Conservation (phyloP, 2,888 invertebrate genomes). For the Terebella lapidaria region DNA sequence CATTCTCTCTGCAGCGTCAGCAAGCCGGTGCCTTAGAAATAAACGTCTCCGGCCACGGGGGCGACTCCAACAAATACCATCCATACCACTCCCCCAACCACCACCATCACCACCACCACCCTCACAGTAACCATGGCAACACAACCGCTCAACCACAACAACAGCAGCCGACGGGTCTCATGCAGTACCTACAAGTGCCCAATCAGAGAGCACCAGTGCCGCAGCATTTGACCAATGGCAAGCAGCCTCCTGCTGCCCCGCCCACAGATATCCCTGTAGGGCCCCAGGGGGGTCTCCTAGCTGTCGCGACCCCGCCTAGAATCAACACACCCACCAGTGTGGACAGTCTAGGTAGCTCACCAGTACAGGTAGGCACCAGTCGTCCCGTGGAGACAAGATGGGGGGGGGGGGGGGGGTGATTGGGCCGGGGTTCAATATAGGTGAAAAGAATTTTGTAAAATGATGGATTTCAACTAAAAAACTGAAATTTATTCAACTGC, state of each 20-base stretch:
- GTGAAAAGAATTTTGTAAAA: too few relatives aligned
- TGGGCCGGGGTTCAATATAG: too few relatives aligned
- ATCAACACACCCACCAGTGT: neutral
- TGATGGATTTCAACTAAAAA: too few relatives aligned
- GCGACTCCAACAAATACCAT: neutral
- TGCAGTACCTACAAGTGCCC: slow-evolving; percentile 7
- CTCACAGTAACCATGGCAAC: neutral
- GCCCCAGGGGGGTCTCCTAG: neutral
- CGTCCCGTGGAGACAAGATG: too few relatives aligned
- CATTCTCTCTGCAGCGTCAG: too few relatives aligned
- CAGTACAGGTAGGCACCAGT: neutral
- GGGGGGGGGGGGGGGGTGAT: too few relatives aligned
- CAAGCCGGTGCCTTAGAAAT: neutral
- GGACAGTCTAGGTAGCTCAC: neutral
- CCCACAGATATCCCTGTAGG: neutral
- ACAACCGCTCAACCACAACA: neutral
- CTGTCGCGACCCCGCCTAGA: too few relatives aligned
- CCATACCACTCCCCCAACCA: neutral
- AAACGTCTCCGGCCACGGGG: neutral
- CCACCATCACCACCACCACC: neutral
- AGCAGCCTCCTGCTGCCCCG: neutral
- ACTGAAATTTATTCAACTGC: too few relatives aligned
- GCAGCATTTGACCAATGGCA: neutral
- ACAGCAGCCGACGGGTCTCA: neutral
- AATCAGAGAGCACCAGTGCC: neutral